phyloP scores from a whole-genome alignment of 2,113 vertebrate genomes.

The Toxostoma redivivum region DNA sequence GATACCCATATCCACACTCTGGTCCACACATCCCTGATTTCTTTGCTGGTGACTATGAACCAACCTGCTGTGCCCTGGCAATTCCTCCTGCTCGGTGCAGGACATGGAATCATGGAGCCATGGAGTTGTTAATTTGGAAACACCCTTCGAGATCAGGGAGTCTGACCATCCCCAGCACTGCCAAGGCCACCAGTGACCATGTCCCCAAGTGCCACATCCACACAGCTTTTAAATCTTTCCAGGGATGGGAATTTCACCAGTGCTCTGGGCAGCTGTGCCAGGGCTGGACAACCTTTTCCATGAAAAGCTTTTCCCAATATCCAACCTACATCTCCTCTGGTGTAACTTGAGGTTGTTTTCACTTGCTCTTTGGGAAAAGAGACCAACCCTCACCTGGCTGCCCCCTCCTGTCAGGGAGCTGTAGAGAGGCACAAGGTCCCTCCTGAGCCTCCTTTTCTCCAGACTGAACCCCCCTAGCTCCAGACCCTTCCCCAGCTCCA shows the following conservation, averaged over 20 bases:
- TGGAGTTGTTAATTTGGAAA: background rate
- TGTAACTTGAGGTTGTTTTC: background rate
- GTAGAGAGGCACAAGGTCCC: background rate
- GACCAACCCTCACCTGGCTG: background rate
- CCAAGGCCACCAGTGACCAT: background rate
- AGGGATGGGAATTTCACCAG: background rate
- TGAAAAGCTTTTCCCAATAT: background rate
- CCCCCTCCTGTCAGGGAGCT: background rate
- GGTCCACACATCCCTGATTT: background rate
- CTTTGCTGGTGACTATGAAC: background rate
- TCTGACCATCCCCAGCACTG: background rate
- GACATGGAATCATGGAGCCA: background rate
- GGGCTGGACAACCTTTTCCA: background rate
- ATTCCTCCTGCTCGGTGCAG: background rate
- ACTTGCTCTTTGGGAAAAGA: background rate
- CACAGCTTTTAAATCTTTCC: fast-evolving
- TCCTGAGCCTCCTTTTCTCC: background rate
- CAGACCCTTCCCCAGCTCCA: background rate
- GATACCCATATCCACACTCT: no score
- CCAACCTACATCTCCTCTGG: background rate
- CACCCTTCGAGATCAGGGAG: background rate
- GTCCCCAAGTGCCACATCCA: background rate
- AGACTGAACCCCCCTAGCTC: background rate
- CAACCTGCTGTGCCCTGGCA: background rate
- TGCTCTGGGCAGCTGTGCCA: background rate